Evolutionary conservation across 2,888 invertebrate genomes (phyloP), one percentile per base, ranked within the genome.

Genomic region (Pedicia rivosa): DNA sequence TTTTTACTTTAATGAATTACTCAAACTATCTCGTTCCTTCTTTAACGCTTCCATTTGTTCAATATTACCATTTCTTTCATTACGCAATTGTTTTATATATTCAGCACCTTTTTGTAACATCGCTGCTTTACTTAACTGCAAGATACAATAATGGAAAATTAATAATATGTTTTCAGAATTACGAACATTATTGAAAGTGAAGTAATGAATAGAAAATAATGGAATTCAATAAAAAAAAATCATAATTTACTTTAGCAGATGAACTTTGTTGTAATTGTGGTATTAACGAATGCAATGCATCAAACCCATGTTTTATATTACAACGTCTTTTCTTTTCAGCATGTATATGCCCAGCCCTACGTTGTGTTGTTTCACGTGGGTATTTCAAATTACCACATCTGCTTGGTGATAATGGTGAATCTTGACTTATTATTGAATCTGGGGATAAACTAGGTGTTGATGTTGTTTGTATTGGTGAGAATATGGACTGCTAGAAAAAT

Each of bases 91-190:
- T 51, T 81, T 78, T 44, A 94, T 92, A 55, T 92, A 91, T 49
- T 95, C 92, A 5, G 92, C 94, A 40, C 94, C 91, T 58, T 92
- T 94, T 57, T 92, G 91, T 37, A 95, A 65, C 88, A 94, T 90
- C 13, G 91, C 90, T 28, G 94, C 94, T 65, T 95, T 95, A 64
- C 87, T 88, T 47, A 88, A 70, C 76, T 80, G 53, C n/a, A n/a
- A n/a, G n/a, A 29, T 61, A 53, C 40, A 41, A 42, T 6, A 12
- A 17, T 37, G 41, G 35, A 13, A 34, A 10, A 29, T 20, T 17
- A 12, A 29, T n/a, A n/a, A n/a, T n/a, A n/a, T n/a, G n/a, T n/a
- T n/a, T n/a, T n/a, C n/a, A n/a, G n/a, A n/a, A n/a, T n/a, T n/a
- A n/a, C n/a, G n/a, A n/a, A n/a, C n/a, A n/a, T n/a, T n/a, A n/a